Base-by-base conservation (phyloP, 2,113 vertebrate species). In the Etheostoma cragini region DNA sequence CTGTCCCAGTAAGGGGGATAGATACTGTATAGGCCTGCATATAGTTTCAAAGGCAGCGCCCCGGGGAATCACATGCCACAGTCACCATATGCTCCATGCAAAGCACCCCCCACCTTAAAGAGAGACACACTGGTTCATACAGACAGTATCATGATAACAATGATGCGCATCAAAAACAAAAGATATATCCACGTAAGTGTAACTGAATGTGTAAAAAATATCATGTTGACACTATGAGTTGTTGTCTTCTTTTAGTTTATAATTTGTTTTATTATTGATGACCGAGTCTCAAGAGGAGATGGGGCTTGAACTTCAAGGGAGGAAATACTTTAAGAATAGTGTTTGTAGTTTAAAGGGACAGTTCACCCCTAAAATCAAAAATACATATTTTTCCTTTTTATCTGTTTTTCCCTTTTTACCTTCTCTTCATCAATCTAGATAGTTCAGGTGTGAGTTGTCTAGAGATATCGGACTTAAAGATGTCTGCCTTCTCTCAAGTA, bases 71-170 rank as follows among this genome's bases (percentile, higher is more conserved):
- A 35, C 83, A 78, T 82, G 78, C 58, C 57, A 76, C 82, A 26
- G 67, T 80, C 71, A n/a, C 87, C 87, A 87, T 85, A 88, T 87
- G 85, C 76, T 87, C 76, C 63, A 6, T 64, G 38, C 69, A 72
- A 35, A 68, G 54, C 56, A 45, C 19, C 47, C 71, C 71, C 61
- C 5, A 84, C 68, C 67, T 80, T 77, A 78, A 72, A 64, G 52
- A 58, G 30, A 82, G n/a, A 33, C 78, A 1, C 6, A 46, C 35
- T 50, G 57, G 22, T 72, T 67, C 61, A 81, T 35, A 17, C 33
- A 52, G 53, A 67, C 57, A 50, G 62, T 5, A 66, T 42, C 38
- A 17, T 30, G 22, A 45, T 19, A 10, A 72, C 11, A 54, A n/a
- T 11, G 19, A 50, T 50, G 60, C 46, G 3, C 58, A 38, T 68